phyloP scores from a whole-genome alignment of 2,888 invertebrate species.

The Netelia virgata region DNA sequence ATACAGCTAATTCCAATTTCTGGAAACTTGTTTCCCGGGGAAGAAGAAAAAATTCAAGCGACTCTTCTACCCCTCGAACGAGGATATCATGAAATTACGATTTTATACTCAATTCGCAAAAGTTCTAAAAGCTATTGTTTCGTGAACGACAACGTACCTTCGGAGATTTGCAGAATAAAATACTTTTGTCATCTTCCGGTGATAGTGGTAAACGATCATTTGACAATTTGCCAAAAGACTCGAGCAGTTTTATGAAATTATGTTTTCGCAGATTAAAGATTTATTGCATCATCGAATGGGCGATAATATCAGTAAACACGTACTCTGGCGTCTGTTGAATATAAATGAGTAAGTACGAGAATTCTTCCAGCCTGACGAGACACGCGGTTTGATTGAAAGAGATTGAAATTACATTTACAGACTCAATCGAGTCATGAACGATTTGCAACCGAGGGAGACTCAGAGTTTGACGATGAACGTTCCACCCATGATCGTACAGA shows the following conservation, averaged over 20 bases:
- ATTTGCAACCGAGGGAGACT: constrained; percentile 74
- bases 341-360: constrained; percentile 81
- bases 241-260: background rate
- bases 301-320: constrained; percentile 79
- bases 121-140: constrained; percentile 70
- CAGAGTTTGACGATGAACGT: constrained; percentile 74
- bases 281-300: constrained; percentile 77
- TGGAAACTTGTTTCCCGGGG: constrained; percentile 78
- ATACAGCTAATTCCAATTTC: constrained; percentile 73
- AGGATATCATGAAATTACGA: constrained; percentile 79
- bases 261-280: constrained; percentile 81
- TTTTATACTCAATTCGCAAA: constrained; percentile 80
- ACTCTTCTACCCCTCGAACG: constrained; percentile 76
- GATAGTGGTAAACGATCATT: constrained; percentile 78
- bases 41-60: constrained; percentile 77
- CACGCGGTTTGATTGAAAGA: background rate
- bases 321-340: constrained; percentile 83
- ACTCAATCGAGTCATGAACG: constrained; percentile 77
- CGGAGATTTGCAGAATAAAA: constrained; percentile 74
- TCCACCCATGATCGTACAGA: constrained; percentile 78
- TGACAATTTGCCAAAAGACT: background rate
- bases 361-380: constrained; percentile 3
- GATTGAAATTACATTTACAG: constrained; percentile 68
- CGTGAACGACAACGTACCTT: constrained; percentile 65
- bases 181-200: constrained; percentile 81